Conservation (phyloP, 35 echinoderm and acorn worm species). For the Ophioderma brevispina region DNA sequence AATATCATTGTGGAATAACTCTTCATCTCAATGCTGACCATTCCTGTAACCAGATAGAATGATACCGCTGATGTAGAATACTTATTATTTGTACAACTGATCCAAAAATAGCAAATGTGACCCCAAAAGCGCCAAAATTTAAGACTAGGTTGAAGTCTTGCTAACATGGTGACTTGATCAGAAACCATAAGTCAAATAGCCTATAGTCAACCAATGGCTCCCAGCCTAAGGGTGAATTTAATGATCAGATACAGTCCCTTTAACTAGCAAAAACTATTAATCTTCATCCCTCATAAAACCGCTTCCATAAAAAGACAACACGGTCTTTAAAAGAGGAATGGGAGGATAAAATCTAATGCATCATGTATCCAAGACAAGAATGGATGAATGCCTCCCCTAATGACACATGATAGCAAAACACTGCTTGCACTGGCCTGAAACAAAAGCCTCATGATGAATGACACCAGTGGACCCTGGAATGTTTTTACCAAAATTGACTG, state of each 20-base stretch:
- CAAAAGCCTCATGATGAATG: neutral
- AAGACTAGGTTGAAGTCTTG: too few species aligned
- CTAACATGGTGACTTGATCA: too few species aligned
- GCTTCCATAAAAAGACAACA: neutral
- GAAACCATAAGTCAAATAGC: too few species aligned
- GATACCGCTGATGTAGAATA: too few species aligned
- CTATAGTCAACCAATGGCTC: neutral
- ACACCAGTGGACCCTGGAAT: neutral
- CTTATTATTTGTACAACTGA: too few species aligned
- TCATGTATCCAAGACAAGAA: neutral
- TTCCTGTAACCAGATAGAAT: too few species aligned
- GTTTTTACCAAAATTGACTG: neutral
- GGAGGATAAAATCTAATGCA: neutral
- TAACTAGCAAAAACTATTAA: slow-evolving; percentile 5
- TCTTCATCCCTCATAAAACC: too few species aligned
- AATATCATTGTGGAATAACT: too few species aligned
- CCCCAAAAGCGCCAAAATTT: too few species aligned
- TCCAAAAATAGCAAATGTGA: too few species aligned
- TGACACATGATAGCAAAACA: neutral
- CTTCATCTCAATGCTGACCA: too few species aligned
- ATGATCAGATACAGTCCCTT: neutral
- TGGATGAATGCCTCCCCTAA: neutral
- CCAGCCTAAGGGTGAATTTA: neutral
- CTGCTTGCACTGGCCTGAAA: neutral
- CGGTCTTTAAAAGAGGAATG: slow-evolving; percentile 3